Evolutionary conservation across 2,888 invertebrate species (phyloP), one percentile per base, ranked within the genome.

Genomic region (Fabriciana adippe): DNA sequence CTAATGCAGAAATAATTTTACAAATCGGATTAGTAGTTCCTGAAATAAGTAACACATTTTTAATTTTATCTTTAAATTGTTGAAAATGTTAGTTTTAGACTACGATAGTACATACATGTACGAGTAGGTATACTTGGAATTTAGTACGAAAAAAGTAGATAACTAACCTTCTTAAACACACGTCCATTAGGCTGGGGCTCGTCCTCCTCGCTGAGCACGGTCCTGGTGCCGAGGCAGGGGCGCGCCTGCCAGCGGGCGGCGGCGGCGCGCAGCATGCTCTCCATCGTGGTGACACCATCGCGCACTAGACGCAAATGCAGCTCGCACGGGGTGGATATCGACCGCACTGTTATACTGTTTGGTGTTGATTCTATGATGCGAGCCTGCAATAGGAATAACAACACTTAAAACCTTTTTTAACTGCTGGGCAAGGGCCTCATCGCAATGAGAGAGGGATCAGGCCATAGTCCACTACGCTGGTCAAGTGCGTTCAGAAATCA

Each of bases 111-210:
- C n/a, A n/a, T 26, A 4, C 5, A 4, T 26, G 4, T 26, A 4
- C 26, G 26, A 26, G 26, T n/a, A n/a, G n/a, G n/a, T 26, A 4
- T 5, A 26, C 26, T 26, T 0, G 50, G 0, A 51, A 51, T 16
- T 16, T 15, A 16, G n/a, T 51, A 51, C 15, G 2, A 5, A n/a
- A 51, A 15, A 51, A 18, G 41, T 8, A 3, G 26, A 31, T 3
- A n/a, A 18, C 15, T 14, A 75, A 97, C 97, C 95, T 99, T 99
- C 89, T 99, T 99, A 85, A 99, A 99, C 61, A 98, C 94, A 74
- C 98, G 94, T 59, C 99, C 99, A 82, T 98, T 98, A 1, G 97
- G 95, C 85, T 99, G 99, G 15, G 95, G 90, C 85, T 99, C 99
- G 83, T 99, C 98, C 83, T 98, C 97, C 86, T 99, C 99, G 68